Evolutionary conservation across 2,113 vertebrate species (phyloP).

Genomic region (Neoarius graeffei): DNA sequence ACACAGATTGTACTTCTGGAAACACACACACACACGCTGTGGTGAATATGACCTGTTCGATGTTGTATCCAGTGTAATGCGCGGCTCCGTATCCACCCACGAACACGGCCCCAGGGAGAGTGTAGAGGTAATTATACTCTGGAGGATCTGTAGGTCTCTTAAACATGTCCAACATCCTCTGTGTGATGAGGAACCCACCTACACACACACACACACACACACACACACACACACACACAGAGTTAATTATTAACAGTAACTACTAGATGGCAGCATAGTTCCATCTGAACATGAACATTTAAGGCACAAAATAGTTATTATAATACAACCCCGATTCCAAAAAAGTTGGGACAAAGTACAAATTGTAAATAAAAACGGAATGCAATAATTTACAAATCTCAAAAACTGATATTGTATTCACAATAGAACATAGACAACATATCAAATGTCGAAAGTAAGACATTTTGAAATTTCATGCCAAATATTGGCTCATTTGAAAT

Average conservation of each 20-base stretch:
- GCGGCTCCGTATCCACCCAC: constrained; percentile 88
- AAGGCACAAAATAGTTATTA: too few relatives aligned
- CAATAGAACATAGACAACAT: too few relatives aligned
- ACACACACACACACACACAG: constrained; percentile 39
- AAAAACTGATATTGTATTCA: too few relatives aligned
- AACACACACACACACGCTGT: not conserved
- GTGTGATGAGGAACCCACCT: constrained; percentile 78
- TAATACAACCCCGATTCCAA: too few relatives aligned
- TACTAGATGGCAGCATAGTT: not conserved
- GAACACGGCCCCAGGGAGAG: constrained; percentile 85
- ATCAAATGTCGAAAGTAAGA: too few relatives aligned
- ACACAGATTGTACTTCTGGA: not conserved
- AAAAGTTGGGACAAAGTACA: too few relatives aligned
- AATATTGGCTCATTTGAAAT: too few relatives aligned
- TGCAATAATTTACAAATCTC: too few relatives aligned
- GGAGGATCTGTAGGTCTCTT: constrained; percentile 94
- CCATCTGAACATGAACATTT: not conserved
- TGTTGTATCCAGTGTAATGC: constrained; percentile 83
- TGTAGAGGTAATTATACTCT: constrained; percentile 91
- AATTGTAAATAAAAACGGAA: too few relatives aligned
- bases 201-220: constrained; percentile 39
- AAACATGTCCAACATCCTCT: constrained; percentile 99
- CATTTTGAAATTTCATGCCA: too few relatives aligned
- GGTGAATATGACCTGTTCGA: constrained; percentile 83
- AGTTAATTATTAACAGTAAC: not conserved